These are phyloP conservation scores for Gisinianus flammeolus DNA, from an alignment of 2,888 invertebrate species.

Conservation along the genomic window DNA sequence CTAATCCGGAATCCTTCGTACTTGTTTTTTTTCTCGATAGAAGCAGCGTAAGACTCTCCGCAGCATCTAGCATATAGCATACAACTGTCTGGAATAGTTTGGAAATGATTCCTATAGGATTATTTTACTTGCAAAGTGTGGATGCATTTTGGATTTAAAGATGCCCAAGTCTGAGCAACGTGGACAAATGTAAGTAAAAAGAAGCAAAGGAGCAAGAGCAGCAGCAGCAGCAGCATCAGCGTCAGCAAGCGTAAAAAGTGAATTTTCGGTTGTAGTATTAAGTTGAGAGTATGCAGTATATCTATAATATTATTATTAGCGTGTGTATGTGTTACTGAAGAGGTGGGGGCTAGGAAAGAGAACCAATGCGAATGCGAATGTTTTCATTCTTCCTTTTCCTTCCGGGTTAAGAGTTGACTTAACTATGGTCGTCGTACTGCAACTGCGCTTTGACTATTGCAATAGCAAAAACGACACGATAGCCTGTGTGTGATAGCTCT, in stretches of 20 bases:
- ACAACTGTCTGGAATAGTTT: not conserved
- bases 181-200: not conserved
- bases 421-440: slow-evolving; percentile 23
- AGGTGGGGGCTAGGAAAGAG: slow-evolving; percentile 19
- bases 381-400: slow-evolving; percentile 37
- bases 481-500: not conserved
- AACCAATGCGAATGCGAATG: slow-evolving; percentile 42
- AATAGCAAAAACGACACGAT: slow-evolving; percentile 11
- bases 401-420: slow-evolving; percentile 39
- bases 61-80: too few species aligned
- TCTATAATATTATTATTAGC: not conserved
- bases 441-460: slow-evolving; percentile 34
- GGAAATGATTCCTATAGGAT: not conserved
- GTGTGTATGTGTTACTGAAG: slow-evolving; percentile 10
- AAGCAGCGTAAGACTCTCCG: too few species aligned
- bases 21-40: too few species aligned
- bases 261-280: not conserved
- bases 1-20: too few species aligned
- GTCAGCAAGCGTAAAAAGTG: not conserved
- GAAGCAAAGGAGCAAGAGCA: not conserved
- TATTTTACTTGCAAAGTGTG: not conserved
- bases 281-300: not conserved
- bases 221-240: not conserved
- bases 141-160: too few species aligned
- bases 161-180: not conserved